A percentile compares a stretch with the other conserved stretches of the same genome.
Evolutionary conservation across 2,888 invertebrate species (phyloP).

Genomic region (Agapostemon virescens): DNA sequence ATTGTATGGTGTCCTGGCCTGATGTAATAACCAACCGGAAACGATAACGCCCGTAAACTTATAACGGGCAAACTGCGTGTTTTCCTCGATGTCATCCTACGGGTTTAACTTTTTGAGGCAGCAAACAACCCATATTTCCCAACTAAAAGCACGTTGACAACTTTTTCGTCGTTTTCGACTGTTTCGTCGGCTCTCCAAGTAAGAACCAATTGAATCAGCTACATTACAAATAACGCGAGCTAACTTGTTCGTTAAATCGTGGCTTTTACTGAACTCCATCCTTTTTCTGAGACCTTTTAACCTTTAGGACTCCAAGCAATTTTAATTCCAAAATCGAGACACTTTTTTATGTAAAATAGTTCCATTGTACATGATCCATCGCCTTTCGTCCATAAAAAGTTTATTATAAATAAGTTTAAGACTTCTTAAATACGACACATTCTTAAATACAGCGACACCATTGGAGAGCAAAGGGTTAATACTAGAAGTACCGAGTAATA

Average conservation of each 20-base stretch:
- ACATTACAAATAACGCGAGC: not conserved
- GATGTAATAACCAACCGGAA: conserved; percentile 30
- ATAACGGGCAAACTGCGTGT: conserved; percentile 22
- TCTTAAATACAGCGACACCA: too few relatives aligned
- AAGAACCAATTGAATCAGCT: not conserved
- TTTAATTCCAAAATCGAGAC: too few relatives aligned
- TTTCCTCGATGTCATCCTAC: conserved; percentile 21
- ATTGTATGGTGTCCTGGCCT: conserved; percentile 1
- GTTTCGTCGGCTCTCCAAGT: not conserved
- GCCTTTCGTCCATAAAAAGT: too few relatives aligned
- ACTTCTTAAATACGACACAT: too few relatives aligned
- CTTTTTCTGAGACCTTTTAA: not conserved
- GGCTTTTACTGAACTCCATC: not conserved
- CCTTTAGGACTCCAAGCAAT: too few relatives aligned
- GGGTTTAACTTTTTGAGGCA: conserved; percentile 2
- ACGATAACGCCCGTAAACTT: conserved; percentile 35
- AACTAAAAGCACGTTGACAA: not conserved
- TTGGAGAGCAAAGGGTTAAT: too few relatives aligned
- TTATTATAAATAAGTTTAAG: too few relatives aligned
- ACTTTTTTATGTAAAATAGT: too few relatives aligned
- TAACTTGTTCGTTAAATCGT: not conserved
- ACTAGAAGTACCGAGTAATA: too few relatives aligned
- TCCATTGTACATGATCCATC: too few relatives aligned
- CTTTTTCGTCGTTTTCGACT: not conserved
- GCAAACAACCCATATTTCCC: not conserved